Base-by-base conservation (phyloP, 2,888 invertebrate species). In the Sisyra nigra region DNA sequence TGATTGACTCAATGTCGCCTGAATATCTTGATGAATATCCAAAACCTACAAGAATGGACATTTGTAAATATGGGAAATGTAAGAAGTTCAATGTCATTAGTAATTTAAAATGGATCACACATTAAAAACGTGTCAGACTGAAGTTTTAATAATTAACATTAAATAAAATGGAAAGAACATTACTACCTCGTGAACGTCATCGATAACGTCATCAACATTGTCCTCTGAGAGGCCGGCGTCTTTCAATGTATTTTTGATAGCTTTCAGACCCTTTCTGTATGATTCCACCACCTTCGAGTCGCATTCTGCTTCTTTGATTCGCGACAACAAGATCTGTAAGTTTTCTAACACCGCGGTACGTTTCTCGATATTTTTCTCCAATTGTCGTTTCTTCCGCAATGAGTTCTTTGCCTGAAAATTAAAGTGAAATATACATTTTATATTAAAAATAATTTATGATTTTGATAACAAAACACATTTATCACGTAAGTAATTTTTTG, bases 201-300 rank as follows among this genome's bases (percentile, higher is more conserved):
- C 71, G 68, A 86, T 76, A 0, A 83, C 74, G 50, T 83, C 76
- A 50, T 72, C 70, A 0, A 81, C 80, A 3, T 68, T 65, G 41
- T 81, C 77, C 51, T 80, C 79, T n/a, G 71, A 72, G 1, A 85
- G 56, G 1, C 74, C 76, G 2, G 68, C 68, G 3, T 72, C 71
- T 40, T 73, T 72, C 52, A 80, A 71, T 2, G 70, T 69, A 2
- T 63, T 65, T 53, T 80, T 79, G 56, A 87, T 66, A 0, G 82
- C 75, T 48, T 73, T 66, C 0, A 79, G 66, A 1, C 81, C 83
- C 42, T 72, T 69, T 58, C 80, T 80, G 55, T 67, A 76, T 0
- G 75, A 69, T 48, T 71, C 69, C 15, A 75, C 56, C 19, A 79
- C 66, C 48, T 67, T 57, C 1, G 66, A 66, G 52, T 71, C 72